Evolutionary conservation across 1,140 invertebrate species (phyloP), one percentile per base, ranked within the genome.

Genomic region (Drosophila repletoides): DNA sequence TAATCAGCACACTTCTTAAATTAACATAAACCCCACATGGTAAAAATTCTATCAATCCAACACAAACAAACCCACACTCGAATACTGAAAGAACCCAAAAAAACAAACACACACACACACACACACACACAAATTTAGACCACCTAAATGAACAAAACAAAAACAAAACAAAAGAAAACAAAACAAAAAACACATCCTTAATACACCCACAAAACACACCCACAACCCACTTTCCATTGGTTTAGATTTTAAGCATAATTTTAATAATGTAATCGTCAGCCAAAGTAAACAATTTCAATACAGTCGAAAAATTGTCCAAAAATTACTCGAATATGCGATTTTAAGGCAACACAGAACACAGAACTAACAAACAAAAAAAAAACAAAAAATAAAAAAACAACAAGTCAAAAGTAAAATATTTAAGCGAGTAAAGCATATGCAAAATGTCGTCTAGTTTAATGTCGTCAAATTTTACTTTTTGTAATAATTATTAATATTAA

Each of bases 401-500:
- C 15, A 49, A 43, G 36, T 60, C 49, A 75, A 75, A 72, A 66
- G 55, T 67, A 55, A 70, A 70, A 70, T 83, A 84, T 71, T 86
- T 84, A 86, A 84, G 75, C 80, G 43, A 86, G 74, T 83, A 77
- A 74, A 81, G 43, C 69, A 81, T 83, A 88, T 88, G 81, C 76
- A 72, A 76, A 58, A 66, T 70, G 77, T 84, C 79, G 80, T 84
- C 80, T 89, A 89, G 87, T 89, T 88, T 89, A 89, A 88, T 89
- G 87, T 89, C 87, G 87, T 88, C 73, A 81, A 83, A 63, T 83
- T 88, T 88, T 88, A 88, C 86, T 88, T 88, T 88, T 86, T 88
- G 87, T 88, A 88, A 83, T 76, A 88, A 81, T 88, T 88, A 88
- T 88, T 88, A 80, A 87, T 79, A 87, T 76, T 81, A 65, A 80